A percentile compares a stretch with the other conserved stretches of the same genome.
Conservation (phyloP, 2,888 invertebrate genomes). For the Drosophila vallismaia region DNA sequence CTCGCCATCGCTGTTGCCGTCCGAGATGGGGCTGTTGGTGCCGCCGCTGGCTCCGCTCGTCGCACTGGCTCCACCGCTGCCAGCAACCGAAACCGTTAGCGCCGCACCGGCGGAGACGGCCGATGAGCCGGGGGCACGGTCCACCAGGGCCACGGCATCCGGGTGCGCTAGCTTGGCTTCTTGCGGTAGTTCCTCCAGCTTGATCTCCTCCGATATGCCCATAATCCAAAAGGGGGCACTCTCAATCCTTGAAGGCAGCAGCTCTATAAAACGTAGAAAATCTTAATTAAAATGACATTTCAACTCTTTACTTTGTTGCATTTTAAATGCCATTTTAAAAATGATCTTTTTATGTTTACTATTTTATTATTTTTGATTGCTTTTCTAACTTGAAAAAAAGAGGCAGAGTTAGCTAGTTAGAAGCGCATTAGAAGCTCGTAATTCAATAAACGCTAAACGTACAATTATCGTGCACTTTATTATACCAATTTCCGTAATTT, state of each 20-base stretch:
- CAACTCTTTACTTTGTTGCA: neutral
- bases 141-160: slow-evolving; percentile 81
- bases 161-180: slow-evolving; percentile 84
- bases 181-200: slow-evolving; percentile 84
- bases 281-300: too few relatives aligned
- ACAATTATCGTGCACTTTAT: slow-evolving; percentile 82
- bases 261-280: neutral
- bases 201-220: slow-evolving; percentile 85
- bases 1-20: slow-evolving; percentile 87
- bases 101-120: slow-evolving; percentile 46
- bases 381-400: neutral
- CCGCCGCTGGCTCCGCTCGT: slow-evolving; percentile 81
- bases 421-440: slow-evolving; percentile 76
- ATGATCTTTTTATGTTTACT: neutral
- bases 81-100: slow-evolving; percentile 33
- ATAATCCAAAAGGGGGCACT: slow-evolving; percentile 78
- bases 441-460: slow-evolving; percentile 81
- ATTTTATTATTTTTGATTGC: neutral
- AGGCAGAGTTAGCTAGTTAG: slow-evolving; percentile 53
- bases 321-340: neutral
- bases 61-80: slow-evolving; percentile 76
- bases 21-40: slow-evolving; percentile 85
- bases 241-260: slow-evolving; percentile 17
- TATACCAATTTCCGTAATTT: slow-evolving; percentile 77
- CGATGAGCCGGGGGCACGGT: slow-evolving; percentile 77